Base-by-base conservation (phyloP, 2,888 invertebrate genomes). In the Caenorhabditis afra region DNA sequence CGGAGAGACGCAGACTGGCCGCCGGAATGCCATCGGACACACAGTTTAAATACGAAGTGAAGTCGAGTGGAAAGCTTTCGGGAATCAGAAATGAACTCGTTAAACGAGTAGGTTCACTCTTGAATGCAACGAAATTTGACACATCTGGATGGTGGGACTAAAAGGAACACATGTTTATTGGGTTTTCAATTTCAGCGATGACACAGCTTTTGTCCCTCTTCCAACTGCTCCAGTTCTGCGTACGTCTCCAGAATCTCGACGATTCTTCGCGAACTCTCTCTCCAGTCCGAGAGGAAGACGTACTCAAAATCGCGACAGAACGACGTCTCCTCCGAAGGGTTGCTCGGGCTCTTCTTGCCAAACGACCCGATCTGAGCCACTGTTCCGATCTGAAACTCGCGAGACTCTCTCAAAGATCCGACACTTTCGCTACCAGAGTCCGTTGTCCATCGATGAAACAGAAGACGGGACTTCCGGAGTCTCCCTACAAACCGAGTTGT, bases 401-500 rank as follows among this genome's bases (percentile, higher is more conserved):
- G 4, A n/a, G 16, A n/a, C 3, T 16, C 11, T 52, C 23, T 8
- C 3, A 11, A 29, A 14, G 23, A 22, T 7, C 37, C 1, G 22
- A 20, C 8, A 10, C 11, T n/a, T 39, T 0, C 14, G 52, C 41
- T 11, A 70, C 73, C 20, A 73, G 10, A 16, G 45, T 18, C 3
- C 66, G 53, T 14, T 41, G 47, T 37, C 71, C 71, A 14, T 73
- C 50, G n/a, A 73, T 41, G 29, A 62, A 73, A 47, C 79, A 79
- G 29, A 74, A 79, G 8, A 79, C 68, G 1, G 79, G 79, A 49
- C 74, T 79, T 23, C 79, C 79, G 18, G 79, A 79, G 41, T 79
- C 79, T 1, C 79, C 79, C 29, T 29, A 7, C n/a, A 29, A 29
- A 29, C 29, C 4, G 29, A 29, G 29, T 29, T 7, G 29, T 29